Evolutionary conservation across 2,113 vertebrate species (phyloP).

Genomic region (Malurus alboscapulatus): DNA sequence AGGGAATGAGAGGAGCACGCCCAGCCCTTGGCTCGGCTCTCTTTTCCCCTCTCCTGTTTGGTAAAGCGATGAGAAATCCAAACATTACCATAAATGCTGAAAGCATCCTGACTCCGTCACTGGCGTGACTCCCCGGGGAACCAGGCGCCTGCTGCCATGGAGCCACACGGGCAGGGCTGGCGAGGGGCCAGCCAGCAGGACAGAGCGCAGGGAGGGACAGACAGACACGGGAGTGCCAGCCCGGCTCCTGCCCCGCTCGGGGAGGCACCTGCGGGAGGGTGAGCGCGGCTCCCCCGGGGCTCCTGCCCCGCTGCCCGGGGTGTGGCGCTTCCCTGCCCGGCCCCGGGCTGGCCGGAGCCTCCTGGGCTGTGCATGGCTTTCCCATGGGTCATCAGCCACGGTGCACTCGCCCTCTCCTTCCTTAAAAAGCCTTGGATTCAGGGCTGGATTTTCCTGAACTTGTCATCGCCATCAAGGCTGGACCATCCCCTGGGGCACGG

Average conservation of each 20-base stretch:
- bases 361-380: not conserved
- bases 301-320: not conserved
- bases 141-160: not conserved
- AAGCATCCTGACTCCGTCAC: conserved; percentile 7
- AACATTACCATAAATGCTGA: conserved; percentile 81
- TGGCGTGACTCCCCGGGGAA: not conserved
- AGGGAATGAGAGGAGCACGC: not conserved
- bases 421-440: conserved; percentile 35
- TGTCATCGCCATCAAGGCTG: not conserved
- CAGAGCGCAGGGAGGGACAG: not conserved
- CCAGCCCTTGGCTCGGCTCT: not conserved
- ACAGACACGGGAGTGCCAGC: not conserved
- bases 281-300: fast-evolving
- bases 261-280: not conserved
- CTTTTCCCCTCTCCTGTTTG: not conserved
- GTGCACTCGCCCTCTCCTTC: not conserved
- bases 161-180: not conserved
- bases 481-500: not conserved
- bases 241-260: not conserved
- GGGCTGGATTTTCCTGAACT: not conserved
- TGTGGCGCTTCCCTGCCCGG: not conserved
- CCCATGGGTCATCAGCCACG: not conserved
- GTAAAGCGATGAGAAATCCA: conserved; percentile 23
- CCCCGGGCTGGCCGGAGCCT: fast-evolving
- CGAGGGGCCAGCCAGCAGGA: not conserved